A percentile compares a stretch with the other conserved stretches of the same genome.
Evolutionary conservation across 2,113 vertebrate genomes (phyloP).

Genomic region (Capra hircus): DNA sequence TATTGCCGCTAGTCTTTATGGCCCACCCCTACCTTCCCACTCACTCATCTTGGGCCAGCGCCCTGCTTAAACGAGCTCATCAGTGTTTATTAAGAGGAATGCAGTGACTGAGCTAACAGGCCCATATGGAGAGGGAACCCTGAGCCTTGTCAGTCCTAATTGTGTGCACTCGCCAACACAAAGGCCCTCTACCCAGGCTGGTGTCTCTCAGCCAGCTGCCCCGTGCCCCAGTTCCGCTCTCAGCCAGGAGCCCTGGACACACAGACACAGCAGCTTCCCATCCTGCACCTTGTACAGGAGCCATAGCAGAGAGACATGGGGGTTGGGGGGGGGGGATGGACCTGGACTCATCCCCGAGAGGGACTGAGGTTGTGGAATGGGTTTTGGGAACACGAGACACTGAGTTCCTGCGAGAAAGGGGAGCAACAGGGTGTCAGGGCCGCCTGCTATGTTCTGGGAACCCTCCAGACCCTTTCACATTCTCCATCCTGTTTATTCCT

Average conservation of each 20-base stretch:
- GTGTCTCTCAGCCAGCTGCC: neutral
- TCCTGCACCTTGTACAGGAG: neutral
- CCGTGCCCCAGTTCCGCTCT: neutral
- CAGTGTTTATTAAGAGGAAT: neutral
- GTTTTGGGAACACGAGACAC: neutral
- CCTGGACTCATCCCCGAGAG: neutral
- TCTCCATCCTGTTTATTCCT: neutral
- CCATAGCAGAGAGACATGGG: neutral
- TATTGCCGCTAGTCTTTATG: neutral
- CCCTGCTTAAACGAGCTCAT: neutral
- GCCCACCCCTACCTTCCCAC: neutral
- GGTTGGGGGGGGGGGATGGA: accelerated
- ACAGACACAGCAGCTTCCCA: neutral
- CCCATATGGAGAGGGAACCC: neutral
- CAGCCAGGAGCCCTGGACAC: neutral
- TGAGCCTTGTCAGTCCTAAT: neutral
- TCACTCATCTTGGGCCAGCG: neutral
- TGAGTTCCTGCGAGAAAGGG: neutral
- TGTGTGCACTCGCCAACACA: neutral
- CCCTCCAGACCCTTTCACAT: neutral
- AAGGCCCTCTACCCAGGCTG: neutral
- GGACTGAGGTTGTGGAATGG: neutral
- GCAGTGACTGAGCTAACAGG: neutral
- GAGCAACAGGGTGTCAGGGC: neutral
- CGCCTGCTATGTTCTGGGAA: neutral